phyloP scores from a whole-genome alignment of 2,888 invertebrate species.

The Stenurella melanura region DNA sequence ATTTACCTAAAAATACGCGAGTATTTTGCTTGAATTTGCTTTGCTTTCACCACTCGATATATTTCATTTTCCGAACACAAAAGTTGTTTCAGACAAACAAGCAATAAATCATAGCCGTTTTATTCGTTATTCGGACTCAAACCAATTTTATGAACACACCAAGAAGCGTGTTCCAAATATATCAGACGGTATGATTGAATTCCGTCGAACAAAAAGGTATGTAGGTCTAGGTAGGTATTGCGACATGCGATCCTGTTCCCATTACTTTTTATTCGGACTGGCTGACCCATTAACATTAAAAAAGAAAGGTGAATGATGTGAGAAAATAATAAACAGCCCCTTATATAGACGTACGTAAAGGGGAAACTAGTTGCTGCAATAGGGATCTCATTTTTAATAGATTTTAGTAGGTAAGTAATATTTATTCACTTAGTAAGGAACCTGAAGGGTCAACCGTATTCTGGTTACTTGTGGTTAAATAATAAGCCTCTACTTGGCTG shows the following conservation, averaged over 20 bases:
- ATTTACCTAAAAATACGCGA: no score
- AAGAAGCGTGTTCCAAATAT: constrained; percentile 10
- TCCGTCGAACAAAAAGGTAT: not conserved
- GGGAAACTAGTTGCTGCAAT: not conserved
- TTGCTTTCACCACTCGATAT: not conserved
- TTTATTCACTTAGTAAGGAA: no score
- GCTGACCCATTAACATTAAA: not conserved
- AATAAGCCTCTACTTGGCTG: no score
- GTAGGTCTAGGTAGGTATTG: constrained; percentile 11
- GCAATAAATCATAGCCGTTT: not conserved
- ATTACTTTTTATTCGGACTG: not conserved
- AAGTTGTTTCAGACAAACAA: not conserved
- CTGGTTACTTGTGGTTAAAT: no score
- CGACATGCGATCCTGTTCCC: constrained; percentile 13
- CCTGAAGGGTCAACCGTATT: no score
- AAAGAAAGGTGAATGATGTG: not conserved
- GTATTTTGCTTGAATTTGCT: no score
- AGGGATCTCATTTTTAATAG: no score
- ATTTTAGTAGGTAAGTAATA: no score
- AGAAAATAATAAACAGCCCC: not conserved
- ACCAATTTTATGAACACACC: not conserved
- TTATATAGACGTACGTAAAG: not conserved
- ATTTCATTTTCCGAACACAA: not conserved
- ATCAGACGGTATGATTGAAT: not conserved
- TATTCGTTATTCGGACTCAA: not conserved